Evolutionary conservation across 2,888 invertebrate species (phyloP).

Genomic region (Lepas anatifera): DNA sequence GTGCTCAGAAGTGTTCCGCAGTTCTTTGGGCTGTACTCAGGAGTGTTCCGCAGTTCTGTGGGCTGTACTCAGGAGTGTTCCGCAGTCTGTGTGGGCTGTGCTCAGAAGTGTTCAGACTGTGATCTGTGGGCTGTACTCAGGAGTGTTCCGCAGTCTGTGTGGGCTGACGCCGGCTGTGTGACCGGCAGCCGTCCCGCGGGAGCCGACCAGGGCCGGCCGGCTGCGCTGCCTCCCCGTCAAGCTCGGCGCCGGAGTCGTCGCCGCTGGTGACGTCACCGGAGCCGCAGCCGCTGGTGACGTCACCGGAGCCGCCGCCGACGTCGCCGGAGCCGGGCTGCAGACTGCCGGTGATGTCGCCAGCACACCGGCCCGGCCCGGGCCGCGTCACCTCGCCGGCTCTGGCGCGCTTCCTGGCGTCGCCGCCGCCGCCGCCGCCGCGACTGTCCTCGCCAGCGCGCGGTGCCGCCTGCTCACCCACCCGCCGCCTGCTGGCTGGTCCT

Average conservation of each 20-base stretch:
- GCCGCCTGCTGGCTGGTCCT: background rate
- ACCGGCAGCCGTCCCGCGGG: background rate
- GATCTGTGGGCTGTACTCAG: too few relatives aligned
- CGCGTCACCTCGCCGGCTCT: background rate
- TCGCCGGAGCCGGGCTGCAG: background rate
- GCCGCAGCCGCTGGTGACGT: background rate
- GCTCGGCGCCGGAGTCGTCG: background rate
- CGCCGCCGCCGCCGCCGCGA: background rate
- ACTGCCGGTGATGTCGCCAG: background rate
- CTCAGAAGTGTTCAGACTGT: too few relatives aligned
- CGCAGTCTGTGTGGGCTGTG: too few relatives aligned
- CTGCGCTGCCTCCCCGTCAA: too few relatives aligned
- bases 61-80: too few relatives aligned
- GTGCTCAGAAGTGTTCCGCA: too few relatives aligned
- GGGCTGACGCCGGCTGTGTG: too few relatives aligned
- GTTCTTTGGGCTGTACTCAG: too few relatives aligned
- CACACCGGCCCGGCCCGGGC: background rate
- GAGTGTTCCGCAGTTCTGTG: too few relatives aligned
- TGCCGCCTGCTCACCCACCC: background rate
- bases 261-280: background rate
- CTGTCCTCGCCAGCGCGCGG: background rate
- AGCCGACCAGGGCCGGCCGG: background rate
- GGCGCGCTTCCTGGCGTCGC: background rate
- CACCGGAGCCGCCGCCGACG: background rate
- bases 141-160: too few relatives aligned